phyloP scores from a whole-genome alignment of 30 jellyfish, hydroid and myxozoan species.

The Pseudorhiza aurosa region DNA sequence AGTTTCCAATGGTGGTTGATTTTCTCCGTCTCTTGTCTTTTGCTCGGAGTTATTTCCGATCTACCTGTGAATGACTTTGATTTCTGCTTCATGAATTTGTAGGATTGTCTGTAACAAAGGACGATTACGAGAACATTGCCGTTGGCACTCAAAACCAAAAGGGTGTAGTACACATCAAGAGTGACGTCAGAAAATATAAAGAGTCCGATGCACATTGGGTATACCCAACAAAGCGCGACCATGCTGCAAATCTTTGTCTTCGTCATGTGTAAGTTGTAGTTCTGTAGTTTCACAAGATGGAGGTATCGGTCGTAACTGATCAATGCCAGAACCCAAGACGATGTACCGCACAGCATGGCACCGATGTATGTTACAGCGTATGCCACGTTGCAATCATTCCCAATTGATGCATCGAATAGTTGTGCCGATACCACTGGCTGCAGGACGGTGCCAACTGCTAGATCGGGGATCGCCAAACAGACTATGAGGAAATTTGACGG shows the following conservation, averaged over 20 bases:
- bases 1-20: conserved; percentile 51
- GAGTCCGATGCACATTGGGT: conserved; percentile 39
- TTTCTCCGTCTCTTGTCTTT: not conserved
- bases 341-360: conserved; percentile 70
- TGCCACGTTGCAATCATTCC: conserved; percentile 48
- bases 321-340: conserved; percentile 62
- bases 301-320: conserved; percentile 73
- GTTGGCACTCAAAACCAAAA: conserved; percentile 36
- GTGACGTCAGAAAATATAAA: conserved; percentile 41
- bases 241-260: conserved; percentile 3
- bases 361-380: conserved; percentile 48
- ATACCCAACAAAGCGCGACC: conserved; percentile 37
- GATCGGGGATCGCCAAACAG: conserved; percentile 55
- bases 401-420: conserved; percentile 8
- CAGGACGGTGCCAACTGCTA: conserved; percentile 57
- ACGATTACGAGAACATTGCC: conserved; percentile 12
- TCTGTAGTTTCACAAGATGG: conserved; percentile 57
- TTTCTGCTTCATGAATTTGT: conserved; percentile 36
- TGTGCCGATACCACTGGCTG: conserved; percentile 70
- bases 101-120: conserved; percentile 38
- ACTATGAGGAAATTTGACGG: conserved; percentile 44
- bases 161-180: conserved; percentile 28
- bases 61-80: conserved; percentile 32
- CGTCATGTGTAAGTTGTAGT: conserved; percentile 41
- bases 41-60: not conserved